Base-by-base conservation (phyloP, 1,140 invertebrate species). In the Colletes latitarsis region DNA sequence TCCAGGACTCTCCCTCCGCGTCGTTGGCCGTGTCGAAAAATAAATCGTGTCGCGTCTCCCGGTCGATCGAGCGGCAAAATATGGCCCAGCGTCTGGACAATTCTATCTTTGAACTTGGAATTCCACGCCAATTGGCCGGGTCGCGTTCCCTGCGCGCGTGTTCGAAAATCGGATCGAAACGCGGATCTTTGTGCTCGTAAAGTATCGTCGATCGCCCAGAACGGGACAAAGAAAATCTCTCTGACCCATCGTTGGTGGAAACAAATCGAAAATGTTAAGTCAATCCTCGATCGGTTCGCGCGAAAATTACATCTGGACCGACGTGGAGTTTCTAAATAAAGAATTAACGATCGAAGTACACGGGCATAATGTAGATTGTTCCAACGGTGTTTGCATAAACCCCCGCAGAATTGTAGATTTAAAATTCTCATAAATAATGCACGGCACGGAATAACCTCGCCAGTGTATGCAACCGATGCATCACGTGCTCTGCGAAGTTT, bases 51-150 rank as follows among this genome's bases (percentile, higher is more conserved):
- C 69, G 76, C 19, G 49, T 68, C 69, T 53, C 46, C 49, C 57
- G 49, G 64, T 15, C 58, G 75, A 84, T 83, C 75, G 69, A 21
- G 81, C 82, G 17, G 81, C 81, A 55, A 84, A 39, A 52, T 64
- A n/a, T 14, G 49, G 41, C 46, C 68, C 64, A 30, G 73, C 83
- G 81, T 80, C 82, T 84, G 83, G 83, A 84, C 72, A 84, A 57
- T 84, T 85, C 64, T 83, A 80, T 81, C 72, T 64, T 78, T 63
- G 58, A 72, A 63, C 58, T 14, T 10, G 68, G 58, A 64, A 72
- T 72, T 43, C 57, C 62, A 60, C 9, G 72, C 10, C 30, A 46
- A 75, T 69, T 12, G 43, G 15, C 12, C n/a, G 14, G 17, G 41
- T n/a, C 6, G 43, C n/a, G 39, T n/a, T 9, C 9, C 52, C 66